Evolutionary conservation across 2,888 invertebrate species (phyloP).

Genomic region (Eristalinus aeneus): DNA sequence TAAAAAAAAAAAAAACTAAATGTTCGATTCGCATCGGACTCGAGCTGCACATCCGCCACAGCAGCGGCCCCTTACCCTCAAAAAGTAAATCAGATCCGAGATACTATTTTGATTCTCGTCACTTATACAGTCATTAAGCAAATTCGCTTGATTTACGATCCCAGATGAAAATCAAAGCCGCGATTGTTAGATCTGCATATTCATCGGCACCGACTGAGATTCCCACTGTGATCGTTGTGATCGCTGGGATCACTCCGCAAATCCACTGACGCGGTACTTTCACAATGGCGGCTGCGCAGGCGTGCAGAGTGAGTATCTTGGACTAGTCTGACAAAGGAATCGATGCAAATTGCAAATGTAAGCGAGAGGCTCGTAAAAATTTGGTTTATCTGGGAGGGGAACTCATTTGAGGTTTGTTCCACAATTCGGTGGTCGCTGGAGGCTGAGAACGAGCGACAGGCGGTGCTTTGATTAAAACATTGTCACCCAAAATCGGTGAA

Average conservation of each 20-base stretch:
- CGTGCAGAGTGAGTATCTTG: neutral
- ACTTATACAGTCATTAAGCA: slow-evolving; percentile 1
- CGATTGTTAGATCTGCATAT: neutral
- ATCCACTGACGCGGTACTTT: neutral
- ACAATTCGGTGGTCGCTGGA: neutral
- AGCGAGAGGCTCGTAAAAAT: neutral
- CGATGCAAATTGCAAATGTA: neutral
- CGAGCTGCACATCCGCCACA: neutral
- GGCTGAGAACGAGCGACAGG: neutral
- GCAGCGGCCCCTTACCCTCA: neutral
- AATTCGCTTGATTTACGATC: neutral
- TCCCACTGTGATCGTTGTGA: neutral
- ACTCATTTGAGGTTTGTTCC: neutral
- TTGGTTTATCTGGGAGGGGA: neutral
- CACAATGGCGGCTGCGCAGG: neutral
- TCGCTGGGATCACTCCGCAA: neutral
- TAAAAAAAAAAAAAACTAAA: too few relatives aligned
- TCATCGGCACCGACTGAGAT: neutral
- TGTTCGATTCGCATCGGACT: neutral
- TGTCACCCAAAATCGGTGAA: neutral
- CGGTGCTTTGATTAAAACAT: neutral
- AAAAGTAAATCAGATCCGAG: neutral
- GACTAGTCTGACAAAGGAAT: neutral
- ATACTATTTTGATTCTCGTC: neutral
- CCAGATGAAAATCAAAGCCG: neutral